These are phyloP conservation scores for Tetrao urogallus DNA, from an alignment of 2,113 vertebrate species.

Conservation along the genomic window DNA sequence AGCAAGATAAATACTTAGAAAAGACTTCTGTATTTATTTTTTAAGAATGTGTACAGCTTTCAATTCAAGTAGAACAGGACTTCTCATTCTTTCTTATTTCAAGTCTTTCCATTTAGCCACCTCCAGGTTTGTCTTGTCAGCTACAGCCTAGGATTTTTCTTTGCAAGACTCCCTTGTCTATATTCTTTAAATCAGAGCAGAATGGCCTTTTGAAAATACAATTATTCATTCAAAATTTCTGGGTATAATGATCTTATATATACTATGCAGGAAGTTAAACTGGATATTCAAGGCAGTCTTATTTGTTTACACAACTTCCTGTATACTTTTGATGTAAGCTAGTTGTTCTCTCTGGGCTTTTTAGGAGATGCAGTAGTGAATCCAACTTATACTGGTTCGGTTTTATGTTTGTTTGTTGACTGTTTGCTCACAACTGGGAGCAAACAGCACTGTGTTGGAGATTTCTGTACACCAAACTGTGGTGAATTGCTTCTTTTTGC, in stretches of 20 bases:
- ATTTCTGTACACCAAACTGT: background rate
- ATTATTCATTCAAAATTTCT: background rate
- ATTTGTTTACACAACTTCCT: background rate
- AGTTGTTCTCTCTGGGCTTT: background rate
- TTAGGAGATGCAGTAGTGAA: background rate
- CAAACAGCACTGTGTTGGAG: background rate
- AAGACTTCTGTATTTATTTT: background rate
- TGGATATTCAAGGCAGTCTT: background rate
- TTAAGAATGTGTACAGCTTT: background rate
- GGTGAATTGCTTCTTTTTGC: background rate
- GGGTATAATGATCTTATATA: background rate
- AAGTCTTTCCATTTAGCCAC: background rate
- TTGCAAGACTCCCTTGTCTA: background rate
- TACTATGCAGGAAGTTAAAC: background rate
- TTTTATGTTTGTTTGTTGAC: background rate
- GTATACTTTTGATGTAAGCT: background rate
- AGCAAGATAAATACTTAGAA: slow-evolving; percentile 15
- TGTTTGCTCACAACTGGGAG: background rate
- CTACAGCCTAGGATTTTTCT: background rate
- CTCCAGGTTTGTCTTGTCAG: background rate
- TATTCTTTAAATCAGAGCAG: background rate
- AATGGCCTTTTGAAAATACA: background rate
- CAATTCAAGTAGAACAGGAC: background rate
- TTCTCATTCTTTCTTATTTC: background rate
- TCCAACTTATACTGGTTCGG: background rate